Evolutionary conservation across 2,113 vertebrate genomes (phyloP).

Genomic region (Panthera tigris): DNA sequence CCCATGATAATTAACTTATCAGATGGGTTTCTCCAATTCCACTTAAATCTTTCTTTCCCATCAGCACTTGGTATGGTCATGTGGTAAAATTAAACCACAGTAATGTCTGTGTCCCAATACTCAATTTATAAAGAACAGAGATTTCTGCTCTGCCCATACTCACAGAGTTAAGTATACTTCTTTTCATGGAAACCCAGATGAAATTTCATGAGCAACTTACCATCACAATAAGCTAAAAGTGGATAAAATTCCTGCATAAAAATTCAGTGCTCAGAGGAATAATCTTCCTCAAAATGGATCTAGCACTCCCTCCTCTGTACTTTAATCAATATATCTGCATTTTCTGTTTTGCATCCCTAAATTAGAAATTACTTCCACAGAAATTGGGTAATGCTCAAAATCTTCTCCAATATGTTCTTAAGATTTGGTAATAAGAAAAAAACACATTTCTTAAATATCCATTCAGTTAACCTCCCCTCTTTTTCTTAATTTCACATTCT

Average conservation of each 20-base stretch:
- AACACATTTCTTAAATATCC: neutral
- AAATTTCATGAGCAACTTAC: neutral
- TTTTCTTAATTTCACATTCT: neutral
- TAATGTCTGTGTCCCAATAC: neutral
- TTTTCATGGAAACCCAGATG: slow-evolving; percentile 20
- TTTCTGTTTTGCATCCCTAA: neutral
- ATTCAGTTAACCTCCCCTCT: neutral
- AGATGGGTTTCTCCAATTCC: slow-evolving; percentile 36
- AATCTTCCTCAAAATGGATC: neutral
- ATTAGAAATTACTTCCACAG: neutral
- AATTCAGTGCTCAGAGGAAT: neutral
- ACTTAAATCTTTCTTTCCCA: slow-evolving; percentile 31
- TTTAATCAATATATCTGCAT: neutral
- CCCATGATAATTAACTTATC: slow-evolving; percentile 26
- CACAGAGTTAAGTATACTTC: slow-evolving; percentile 24
- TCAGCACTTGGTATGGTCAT: slow-evolving; percentile 17
- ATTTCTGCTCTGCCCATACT: neutral
- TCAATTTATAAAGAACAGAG: slow-evolving; percentile 34
- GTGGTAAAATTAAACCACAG: slow-evolving; percentile 47
- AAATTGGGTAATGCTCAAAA: neutral
- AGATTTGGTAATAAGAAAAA: slow-evolving; percentile 12
- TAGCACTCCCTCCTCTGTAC: neutral
- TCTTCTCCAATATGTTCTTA: neutral
- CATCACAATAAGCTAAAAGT: neutral
- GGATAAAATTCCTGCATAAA: neutral